Conservation (phyloP, 2,113 vertebrate species). For the Elephas maximus region DNA sequence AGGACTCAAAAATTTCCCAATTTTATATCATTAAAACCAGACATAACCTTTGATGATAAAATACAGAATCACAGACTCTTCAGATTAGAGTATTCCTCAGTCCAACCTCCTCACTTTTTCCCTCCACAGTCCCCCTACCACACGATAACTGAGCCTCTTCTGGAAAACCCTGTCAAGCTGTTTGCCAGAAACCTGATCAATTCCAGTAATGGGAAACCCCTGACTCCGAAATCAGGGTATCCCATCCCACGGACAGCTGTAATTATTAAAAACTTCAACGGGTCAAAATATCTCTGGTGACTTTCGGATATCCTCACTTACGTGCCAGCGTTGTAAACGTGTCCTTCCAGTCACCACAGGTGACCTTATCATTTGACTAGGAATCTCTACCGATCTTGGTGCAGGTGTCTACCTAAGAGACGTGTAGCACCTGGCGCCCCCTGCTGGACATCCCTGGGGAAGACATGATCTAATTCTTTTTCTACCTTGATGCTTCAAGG, state of each 20-base stretch:
- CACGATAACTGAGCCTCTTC: neutral
- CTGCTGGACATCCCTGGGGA: neutral
- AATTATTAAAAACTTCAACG: neutral
- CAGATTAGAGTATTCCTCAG: neutral
- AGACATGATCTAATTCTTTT: neutral
- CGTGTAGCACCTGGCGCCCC: neutral
- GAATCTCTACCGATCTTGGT: neutral
- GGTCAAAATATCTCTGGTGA: neutral
- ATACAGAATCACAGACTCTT: neutral
- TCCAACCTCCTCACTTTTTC: neutral
- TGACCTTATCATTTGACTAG: neutral
- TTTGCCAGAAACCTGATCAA: neutral
- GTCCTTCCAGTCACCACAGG: neutral
- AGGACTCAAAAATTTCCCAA: neutral
- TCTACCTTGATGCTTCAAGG: neutral
- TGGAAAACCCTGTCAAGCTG: neutral
- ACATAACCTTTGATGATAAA: neutral
- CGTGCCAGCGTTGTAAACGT: neutral
- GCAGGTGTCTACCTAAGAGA: neutral
- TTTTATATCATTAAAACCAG: neutral
- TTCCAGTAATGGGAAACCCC: neutral
- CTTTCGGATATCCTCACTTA: neutral
- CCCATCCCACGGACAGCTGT: neutral
- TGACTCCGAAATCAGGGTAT: neutral
- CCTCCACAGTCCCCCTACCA: neutral